These are phyloP conservation scores for Acanthisitta chloris DNA, from an alignment of 2,113 vertebrate genomes.

Conservation along the genomic window DNA sequence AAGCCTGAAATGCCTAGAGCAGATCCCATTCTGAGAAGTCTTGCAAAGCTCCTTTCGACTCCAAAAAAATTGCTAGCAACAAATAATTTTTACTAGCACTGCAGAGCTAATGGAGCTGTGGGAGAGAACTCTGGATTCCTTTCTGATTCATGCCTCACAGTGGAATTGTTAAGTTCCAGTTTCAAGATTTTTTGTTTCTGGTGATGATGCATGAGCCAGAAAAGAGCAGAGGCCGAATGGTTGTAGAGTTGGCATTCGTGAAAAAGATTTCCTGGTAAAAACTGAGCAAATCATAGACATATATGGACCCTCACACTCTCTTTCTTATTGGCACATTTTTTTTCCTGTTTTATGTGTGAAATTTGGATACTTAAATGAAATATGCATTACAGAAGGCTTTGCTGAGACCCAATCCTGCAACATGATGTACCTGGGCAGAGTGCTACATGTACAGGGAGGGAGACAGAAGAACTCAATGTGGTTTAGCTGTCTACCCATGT, in stretches of 20 bases:
- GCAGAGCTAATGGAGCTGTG: conserved; percentile 28
- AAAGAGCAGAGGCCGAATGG: neutral
- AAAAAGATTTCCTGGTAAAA: conserved; percentile 2
- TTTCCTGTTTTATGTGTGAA: neutral
- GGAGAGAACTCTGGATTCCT: conserved; percentile 32
- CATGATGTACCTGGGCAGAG: neutral
- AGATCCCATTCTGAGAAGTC: neutral
- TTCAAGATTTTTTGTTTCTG: conserved; percentile 14
- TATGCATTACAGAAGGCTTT: neutral
- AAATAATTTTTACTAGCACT: conserved; percentile 22
- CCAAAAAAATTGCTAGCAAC: neutral
- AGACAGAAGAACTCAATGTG: neutral
- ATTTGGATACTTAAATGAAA: neutral
- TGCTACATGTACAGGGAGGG: neutral
- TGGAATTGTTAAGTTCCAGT: conserved; percentile 45
- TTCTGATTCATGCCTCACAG: conserved; percentile 46
- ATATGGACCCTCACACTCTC: neutral
- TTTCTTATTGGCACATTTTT: neutral
- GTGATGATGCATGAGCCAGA: conserved; percentile 33
- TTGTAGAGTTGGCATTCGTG: neutral
- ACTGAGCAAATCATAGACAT: neutral
- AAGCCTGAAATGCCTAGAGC: neutral
- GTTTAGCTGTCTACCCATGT: neutral
- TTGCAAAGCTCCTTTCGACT: neutral
- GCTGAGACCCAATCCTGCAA: neutral